Evolutionary conservation across 2,888 invertebrate species (phyloP).

Genomic region (Psylliodes chrysocephalus): DNA sequence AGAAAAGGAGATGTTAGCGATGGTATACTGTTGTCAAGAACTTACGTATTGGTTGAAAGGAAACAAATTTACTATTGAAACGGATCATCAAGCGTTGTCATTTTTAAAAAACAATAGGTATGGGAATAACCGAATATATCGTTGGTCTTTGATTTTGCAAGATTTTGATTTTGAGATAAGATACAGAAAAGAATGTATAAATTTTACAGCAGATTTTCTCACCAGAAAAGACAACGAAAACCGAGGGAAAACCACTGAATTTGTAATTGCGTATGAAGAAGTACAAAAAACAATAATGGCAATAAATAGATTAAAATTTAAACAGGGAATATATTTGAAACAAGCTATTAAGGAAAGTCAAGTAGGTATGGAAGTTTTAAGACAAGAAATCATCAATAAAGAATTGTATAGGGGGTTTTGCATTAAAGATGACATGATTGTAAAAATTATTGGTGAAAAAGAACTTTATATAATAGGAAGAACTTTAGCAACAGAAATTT

Average conservation of each 20-base stretch:
- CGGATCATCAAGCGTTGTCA: constrained; percentile 21
- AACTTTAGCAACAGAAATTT: not conserved
- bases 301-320: not conserved
- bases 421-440: not conserved
- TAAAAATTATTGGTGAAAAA: not conserved
- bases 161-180: constrained; percentile 7
- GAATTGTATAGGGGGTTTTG: not conserved
- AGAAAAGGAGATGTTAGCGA: constrained; percentile 19
- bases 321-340: not conserved
- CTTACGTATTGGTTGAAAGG: constrained; percentile 20
- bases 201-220: constrained; percentile 13
- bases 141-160: not conserved
- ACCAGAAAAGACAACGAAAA: not conserved
- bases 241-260: not conserved
- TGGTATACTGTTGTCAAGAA: constrained; percentile 17
- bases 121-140: too few relatives aligned
- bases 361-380: not conserved
- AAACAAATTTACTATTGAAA: constrained; percentile 20
- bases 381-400: not conserved
- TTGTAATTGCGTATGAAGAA: not conserved
- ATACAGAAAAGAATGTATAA: constrained; percentile 17
- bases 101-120: constrained; percentile 1
- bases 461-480: not conserved
- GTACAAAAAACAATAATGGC: not conserved
- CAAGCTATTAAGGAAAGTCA: not conserved